Conservation (phyloP, 2,888 invertebrate genomes). For the Synanthedon formicaeformis region DNA sequence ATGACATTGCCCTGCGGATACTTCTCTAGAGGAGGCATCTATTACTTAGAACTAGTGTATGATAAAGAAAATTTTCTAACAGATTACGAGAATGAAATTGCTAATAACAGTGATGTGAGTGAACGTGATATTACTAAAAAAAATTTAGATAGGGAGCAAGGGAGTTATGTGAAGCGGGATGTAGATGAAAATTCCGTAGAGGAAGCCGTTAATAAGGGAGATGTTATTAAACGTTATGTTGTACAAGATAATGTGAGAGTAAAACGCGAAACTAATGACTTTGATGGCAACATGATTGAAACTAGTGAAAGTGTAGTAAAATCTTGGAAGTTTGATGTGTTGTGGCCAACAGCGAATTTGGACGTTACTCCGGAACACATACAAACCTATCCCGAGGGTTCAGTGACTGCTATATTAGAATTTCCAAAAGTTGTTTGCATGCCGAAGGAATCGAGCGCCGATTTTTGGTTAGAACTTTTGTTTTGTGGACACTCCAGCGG, state of each 20-base stretch:
- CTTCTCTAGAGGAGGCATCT: conserved; percentile 78
- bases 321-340: conserved; percentile 78
- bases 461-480: conserved; percentile 82
- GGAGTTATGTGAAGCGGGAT: not conserved
- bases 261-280: conserved; percentile 31
- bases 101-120: conserved; percentile 8
- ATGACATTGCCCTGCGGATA: conserved; percentile 77
- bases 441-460: conserved; percentile 72
- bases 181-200: not conserved
- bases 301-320: conserved; percentile 54
- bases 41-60: conserved; percentile 52
- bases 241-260: conserved; percentile 10
- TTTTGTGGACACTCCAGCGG: conserved; percentile 79
- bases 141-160: not conserved
- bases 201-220: not conserved
- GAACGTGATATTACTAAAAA: conserved; percentile 2
- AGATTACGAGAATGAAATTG: conserved; percentile 25
- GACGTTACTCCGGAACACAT: conserved; percentile 81
- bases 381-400: conserved; percentile 82
- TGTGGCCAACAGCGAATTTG: conserved; percentile 83
- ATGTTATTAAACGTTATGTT: not conserved
- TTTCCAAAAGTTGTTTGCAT: conserved; percentile 80
- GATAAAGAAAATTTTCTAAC: conserved; percentile 41
- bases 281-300: conserved; percentile 46
- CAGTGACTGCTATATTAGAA: conserved; percentile 79